Conservation (phyloP, 1,140 invertebrate species). For the Muscidifurax raptorellus region DNA sequence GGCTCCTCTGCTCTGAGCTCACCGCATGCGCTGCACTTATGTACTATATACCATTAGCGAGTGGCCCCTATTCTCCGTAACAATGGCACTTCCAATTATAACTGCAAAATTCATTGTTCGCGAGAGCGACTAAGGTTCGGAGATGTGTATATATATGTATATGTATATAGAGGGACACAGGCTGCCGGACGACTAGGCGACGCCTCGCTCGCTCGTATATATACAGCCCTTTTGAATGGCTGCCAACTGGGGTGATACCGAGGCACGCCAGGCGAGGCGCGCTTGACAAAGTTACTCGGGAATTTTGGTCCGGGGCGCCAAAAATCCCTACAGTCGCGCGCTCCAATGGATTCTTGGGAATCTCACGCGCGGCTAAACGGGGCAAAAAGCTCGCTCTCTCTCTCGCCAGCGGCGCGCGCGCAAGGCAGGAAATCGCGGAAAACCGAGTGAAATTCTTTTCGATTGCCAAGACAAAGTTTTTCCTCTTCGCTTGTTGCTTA, state of each 20-base stretch:
- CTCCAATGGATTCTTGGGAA: constrained; percentile 37
- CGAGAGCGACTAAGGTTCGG: background rate
- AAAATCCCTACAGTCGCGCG: constrained; percentile 56
- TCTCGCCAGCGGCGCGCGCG: background rate
- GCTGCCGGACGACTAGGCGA: constrained; percentile 37
- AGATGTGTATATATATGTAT: no score
- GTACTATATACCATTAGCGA: constrained; percentile 66
- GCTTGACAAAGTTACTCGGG: constrained; percentile 55
- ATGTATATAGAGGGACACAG: background rate
- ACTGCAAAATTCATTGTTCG: constrained; percentile 71
- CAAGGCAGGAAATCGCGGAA: constrained; percentile 51
- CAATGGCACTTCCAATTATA: constrained; percentile 72
- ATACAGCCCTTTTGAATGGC: constrained; percentile 59
- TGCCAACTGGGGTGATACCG: constrained; percentile 63
- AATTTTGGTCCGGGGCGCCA: constrained; percentile 62
- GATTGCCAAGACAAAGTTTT: constrained; percentile 44
- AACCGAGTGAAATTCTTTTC: constrained; percentile 47
- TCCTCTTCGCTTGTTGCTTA: background rate
- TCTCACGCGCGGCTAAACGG: constrained; percentile 57
- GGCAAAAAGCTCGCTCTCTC: constrained; percentile 51
- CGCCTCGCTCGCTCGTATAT: background rate
- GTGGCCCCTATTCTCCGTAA: constrained; percentile 52
- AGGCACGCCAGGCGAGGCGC: constrained; percentile 23
- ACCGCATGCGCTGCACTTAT: constrained; percentile 56
- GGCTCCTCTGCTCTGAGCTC: no score